Evolutionary conservation across 64 coral and sea anemone species (phyloP).

Genomic region (Actinia tenebrosa): DNA sequence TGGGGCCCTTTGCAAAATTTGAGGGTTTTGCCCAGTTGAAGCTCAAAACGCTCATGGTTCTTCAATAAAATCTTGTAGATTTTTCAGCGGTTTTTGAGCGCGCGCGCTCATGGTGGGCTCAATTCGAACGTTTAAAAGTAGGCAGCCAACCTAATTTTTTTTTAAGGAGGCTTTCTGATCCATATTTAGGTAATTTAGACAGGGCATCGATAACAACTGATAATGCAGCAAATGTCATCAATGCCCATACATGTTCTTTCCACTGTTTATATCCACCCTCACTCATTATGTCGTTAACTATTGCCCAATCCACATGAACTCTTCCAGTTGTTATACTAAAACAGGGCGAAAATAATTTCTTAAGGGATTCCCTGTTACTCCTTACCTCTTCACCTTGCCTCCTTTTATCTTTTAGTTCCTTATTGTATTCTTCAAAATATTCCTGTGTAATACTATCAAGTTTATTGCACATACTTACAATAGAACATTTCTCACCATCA

Average conservation of each 20-base stretch:
- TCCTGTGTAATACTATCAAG: neutral
- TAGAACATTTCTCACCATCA: neutral
- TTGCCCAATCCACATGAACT: neutral
- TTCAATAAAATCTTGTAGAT: no score
- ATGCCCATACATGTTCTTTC: neutral
- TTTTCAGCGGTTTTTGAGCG: no score
- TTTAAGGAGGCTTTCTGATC: no score
- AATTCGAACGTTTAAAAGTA: no score
- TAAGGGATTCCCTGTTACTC: neutral
- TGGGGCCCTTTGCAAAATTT: no score
- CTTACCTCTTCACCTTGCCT: neutral
- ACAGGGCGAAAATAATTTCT: neutral
- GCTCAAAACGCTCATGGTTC: no score
- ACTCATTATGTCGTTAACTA: neutral
- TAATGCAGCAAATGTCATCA: neutral
- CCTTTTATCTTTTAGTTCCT: no score
- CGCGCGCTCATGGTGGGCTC: no score
- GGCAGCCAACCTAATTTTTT: no score
- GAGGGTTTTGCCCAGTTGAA: no score
- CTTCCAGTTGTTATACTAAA: neutral
- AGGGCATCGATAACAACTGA: neutral
- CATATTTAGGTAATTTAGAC: neutral
- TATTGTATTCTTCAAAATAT: neutral
- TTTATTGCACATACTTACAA: neutral
- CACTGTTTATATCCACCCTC: neutral